Evolutionary conservation across 2,113 vertebrate genomes (phyloP), one percentile per base, ranked within the genome.

Genomic region (Prochilodus magdalenae): DNA sequence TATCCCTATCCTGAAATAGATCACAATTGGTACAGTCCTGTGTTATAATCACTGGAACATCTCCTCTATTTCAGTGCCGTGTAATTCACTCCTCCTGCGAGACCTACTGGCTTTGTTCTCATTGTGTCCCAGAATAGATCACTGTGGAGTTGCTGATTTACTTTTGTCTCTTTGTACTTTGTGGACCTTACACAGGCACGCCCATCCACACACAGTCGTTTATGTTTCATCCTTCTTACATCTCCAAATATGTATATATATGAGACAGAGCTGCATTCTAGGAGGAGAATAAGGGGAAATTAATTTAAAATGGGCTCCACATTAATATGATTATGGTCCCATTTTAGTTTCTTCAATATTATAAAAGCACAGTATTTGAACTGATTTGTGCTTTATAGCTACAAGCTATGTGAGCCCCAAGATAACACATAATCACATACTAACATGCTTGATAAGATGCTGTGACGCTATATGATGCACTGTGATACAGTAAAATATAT

Each of bases 41-140:
- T 18, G 55, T 83, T 44, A 44, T 70, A 77, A 83, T 83, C 40
- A 67, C 49, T 29, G 20, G 18, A 18, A 29, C 27, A 65, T 76
- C 47, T 63, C 40, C 67, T 81, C 59, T 74, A 55, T 74, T 80
- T 70, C 6, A 10, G n/a, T 5, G 74, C 62, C 14, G 14, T 71
- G 60, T 63, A 44, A 77, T 81, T 63, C 63, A 44, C 33, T 85
- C 55, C 24, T 53, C 44, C 33, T 79, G 53, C 44, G 20, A 73
- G 44, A 81, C 67, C 33, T 62, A 2, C 27, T 73, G 29, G 22
- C 22, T 65, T 80, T 82, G 40, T 82, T 74, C 69, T 79, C 33
- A 18, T 5, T 71, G 81, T 69, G 69, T 62, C 84, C 57, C 18
- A 82, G 63, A 62, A 79, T 75, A 85, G 70, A 63, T 29, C 36